Evolutionary conservation across 2,797 vertebrate genomes (phyloP).

Genomic region (Chrysocyon brachyurus): DNA sequence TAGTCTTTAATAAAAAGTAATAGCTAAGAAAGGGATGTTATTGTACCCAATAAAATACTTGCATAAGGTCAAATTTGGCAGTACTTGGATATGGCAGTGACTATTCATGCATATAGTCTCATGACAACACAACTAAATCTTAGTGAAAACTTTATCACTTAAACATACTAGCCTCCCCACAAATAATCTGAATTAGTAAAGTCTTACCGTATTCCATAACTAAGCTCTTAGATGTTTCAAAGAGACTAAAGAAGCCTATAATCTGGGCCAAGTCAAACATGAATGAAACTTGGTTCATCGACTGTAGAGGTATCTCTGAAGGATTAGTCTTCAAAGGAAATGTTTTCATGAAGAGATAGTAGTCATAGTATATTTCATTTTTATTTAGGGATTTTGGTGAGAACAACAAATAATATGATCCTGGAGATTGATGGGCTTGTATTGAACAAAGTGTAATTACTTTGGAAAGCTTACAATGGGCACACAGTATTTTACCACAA

Average conservation of each 20-base stretch:
- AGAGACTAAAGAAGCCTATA: background rate
- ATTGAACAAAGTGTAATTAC: background rate
- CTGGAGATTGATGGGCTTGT: background rate
- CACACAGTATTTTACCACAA: background rate
- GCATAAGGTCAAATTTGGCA: background rate
- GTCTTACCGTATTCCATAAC: background rate
- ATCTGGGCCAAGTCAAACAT: background rate
- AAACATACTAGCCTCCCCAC: background rate
- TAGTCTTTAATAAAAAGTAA: background rate
- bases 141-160: background rate
- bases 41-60: background rate
- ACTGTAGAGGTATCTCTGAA: background rate
- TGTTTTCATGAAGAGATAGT: background rate
- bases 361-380: background rate
- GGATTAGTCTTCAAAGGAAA: background rate
- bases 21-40: background rate
- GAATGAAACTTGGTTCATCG: background rate
- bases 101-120: background rate
- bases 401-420: background rate
- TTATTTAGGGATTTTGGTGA: slow-evolving; percentile 23
- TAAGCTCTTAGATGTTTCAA: background rate
- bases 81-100: background rate
- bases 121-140: background rate
- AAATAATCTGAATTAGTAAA: slow-evolving; percentile 1
- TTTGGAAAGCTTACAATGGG: background rate